Evolutionary conservation across 2,888 invertebrate species (phyloP), one percentile per base, ranked within the genome.

Genomic region (Drosophila acutilabella): DNA sequence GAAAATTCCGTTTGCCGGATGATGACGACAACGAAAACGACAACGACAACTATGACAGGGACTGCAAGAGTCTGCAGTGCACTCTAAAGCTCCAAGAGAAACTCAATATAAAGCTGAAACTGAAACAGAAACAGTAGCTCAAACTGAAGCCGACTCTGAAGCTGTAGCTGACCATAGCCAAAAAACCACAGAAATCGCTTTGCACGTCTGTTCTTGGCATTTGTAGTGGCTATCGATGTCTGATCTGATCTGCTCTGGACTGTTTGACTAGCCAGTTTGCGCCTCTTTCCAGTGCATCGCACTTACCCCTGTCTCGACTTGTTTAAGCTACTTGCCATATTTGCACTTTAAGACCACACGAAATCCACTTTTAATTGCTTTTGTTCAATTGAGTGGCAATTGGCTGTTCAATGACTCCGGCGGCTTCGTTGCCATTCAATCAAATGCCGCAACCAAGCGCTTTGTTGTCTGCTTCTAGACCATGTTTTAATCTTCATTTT

Each of bases 291-390:
- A 14, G 30, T 6, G 11, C 26, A 52, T 38, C 10, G 18, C 41
- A 18, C 47, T 53, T 51, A 16, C 30, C 41, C 41, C 20, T 38
- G 48, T 62, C 52, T 56, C 76, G 54, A 71, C 80, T 82, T 81
- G 68, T 88, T 88, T 86, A 86, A 84, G 84, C 78, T 78, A 16
- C 30, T 66, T 69, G 52, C 48, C 68, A 81, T 86, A 85, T 80
- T 88, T 88, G 78, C 71, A 74, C 80, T 88, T 85, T 71, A 82
- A 88, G 82, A 79, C 81, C 75, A 48, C 75, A 80, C 62, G 38
- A 89, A 90, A 91, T 91, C 87, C 88, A 81, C 82, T 90, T 90
- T 91, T 90, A 91, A 91, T 90, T 91, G 88, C 89, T 90, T 91
- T 89, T 91, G 86, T 90, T 84, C 89, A 89, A 84, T 88, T 90